Evolutionary conservation across 2,113 vertebrate genomes (phyloP).

Genomic region (Pelmatolapia mariae): DNA sequence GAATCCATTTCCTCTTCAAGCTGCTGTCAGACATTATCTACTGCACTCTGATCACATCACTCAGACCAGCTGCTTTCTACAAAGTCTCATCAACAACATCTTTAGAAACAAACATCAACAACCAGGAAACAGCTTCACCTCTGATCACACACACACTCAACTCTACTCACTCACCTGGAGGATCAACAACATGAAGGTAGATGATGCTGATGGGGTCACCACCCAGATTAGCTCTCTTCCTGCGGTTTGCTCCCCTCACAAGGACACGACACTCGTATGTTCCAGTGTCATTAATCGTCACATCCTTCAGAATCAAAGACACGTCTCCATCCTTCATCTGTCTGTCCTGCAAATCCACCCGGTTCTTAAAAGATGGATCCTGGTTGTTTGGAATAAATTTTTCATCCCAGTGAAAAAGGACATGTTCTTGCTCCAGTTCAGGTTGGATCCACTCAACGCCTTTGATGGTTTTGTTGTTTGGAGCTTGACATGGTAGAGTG

Average conservation of each 20-base stretch:
- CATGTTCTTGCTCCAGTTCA: not conserved
- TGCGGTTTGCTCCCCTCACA: accelerated
- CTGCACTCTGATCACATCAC: not conserved
- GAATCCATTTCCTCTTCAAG: not conserved
- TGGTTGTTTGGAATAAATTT: not conserved
- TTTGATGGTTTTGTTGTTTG: not conserved
- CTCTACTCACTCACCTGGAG: not conserved
- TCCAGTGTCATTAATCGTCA: accelerated
- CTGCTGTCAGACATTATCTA: not conserved
- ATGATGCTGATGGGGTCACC: accelerated
- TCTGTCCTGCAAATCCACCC: not conserved
- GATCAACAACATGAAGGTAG: accelerated
- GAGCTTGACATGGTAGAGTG: not conserved
- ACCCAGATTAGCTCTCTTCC: not conserved
- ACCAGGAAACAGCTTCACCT: not conserved
- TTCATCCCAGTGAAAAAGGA: not conserved
- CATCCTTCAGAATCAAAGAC: accelerated
- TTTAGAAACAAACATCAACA: too few species aligned
- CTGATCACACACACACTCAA: not conserved
- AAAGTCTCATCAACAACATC: not conserved
- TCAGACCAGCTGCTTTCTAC: not conserved
- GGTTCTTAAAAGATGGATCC: too few species aligned
- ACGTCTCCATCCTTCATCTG: not conserved
- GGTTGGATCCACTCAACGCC: not conserved
- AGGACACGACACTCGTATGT: not conserved